Evolutionary conservation across 64 coral and sea anemone genomes (phyloP).

Genomic region (Hydrozoanthus tunicans): DNA sequence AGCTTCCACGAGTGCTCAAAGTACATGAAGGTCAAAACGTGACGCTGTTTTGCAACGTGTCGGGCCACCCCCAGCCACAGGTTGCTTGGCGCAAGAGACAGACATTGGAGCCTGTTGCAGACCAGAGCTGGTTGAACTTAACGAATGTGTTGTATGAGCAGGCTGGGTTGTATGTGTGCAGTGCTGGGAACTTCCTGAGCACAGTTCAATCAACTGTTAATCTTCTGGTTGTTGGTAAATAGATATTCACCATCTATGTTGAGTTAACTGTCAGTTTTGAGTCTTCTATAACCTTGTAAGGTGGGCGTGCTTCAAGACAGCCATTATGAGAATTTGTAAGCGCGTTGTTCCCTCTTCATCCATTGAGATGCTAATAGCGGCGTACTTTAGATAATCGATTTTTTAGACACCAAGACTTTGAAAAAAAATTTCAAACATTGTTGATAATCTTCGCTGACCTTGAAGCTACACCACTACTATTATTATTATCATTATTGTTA

Average conservation of each 20-base stretch:
- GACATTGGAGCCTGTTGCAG: neutral
- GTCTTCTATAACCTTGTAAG: no score
- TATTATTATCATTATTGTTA: no score
- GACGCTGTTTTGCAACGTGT: neutral
- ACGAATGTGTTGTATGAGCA: conserved; percentile 20
- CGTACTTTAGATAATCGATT: no score
- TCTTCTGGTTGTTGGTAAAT: conserved; percentile 30
- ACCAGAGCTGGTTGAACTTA: conserved; percentile 9
- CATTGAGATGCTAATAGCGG: no score
- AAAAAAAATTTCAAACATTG: no score
- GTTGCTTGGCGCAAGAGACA: conserved; percentile 11
- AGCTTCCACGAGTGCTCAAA: conserved; percentile 1
- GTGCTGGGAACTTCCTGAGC: neutral
- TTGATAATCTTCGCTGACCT: no score
- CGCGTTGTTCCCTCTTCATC: no score
- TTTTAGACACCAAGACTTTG: no score
- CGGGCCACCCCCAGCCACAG: conserved; percentile 5
- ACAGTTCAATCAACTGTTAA: neutral
- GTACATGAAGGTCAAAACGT: conserved; percentile 25
- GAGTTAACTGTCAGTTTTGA: neutral
- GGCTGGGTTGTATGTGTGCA: neutral
- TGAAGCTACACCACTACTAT: no score
- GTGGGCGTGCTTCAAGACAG: no score
- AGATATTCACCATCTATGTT: neutral
- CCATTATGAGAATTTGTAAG: no score